Evolutionary conservation across 1,140 invertebrate species (phyloP).

Genomic region (Anadara kagoshimensis): DNA sequence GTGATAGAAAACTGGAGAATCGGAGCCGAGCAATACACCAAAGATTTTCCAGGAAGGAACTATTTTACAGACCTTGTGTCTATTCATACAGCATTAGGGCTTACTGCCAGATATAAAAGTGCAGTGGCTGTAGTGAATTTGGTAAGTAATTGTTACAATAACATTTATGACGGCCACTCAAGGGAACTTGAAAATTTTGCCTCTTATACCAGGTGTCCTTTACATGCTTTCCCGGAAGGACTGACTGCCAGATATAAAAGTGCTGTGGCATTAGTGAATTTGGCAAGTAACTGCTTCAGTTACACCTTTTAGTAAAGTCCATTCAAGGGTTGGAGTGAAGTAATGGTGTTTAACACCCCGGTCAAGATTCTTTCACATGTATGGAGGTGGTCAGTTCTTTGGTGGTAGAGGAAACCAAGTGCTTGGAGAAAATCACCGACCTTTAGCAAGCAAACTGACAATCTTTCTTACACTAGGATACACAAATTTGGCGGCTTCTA

Average conservation of each 20-base stretch:
- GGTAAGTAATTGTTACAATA: constrained; percentile 54
- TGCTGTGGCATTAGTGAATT: not conserved
- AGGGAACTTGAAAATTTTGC: not conserved
- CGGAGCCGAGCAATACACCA: constrained; percentile 66
- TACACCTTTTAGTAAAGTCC: no score
- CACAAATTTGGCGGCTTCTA: no score
- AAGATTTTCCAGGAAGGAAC: constrained; percentile 55
- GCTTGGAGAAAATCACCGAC: no score
- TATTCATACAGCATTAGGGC: constrained; percentile 72
- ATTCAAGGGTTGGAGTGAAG: no score
- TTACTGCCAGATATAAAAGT: constrained; percentile 64
- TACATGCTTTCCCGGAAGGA: not conserved
- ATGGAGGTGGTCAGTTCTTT: no score
- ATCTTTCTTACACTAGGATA: no score
- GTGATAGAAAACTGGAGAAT: constrained; percentile 65
- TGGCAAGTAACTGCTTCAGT: not conserved
- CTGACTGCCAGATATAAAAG: not conserved
- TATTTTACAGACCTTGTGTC: constrained; percentile 72
- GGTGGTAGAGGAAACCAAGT: no score
- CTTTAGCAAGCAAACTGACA: no score
- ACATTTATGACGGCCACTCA: not conserved
- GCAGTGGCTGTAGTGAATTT: constrained; percentile 72
- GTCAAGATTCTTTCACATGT: no score
- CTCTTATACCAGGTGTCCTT: not conserved
- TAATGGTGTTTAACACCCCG: no score